Evolutionary conservation across 2,113 vertebrate genomes (phyloP), one percentile per base, ranked within the genome.

Genomic region (Numenius arquata): DNA sequence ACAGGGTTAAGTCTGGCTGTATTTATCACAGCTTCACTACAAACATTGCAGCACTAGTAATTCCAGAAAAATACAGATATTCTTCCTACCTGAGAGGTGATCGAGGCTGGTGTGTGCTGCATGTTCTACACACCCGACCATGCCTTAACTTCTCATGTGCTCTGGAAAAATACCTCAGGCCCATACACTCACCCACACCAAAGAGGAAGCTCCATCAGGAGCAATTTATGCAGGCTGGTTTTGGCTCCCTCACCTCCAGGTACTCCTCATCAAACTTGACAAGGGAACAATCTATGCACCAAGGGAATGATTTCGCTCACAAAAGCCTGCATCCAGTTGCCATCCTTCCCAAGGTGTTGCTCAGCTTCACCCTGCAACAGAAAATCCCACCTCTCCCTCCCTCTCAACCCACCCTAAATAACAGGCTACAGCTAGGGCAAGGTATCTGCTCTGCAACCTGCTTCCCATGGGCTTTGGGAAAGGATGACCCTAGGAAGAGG

Each of bases 81-180:
- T 59, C 10, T 74, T 85, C 71, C 27, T 82, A 90, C 90, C 53
- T 73, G 56, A 93, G 20, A 52, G 2, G 1, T 25, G 6, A 45
- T 9, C 0, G 0, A 70, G 27, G 23, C 22, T 5, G 1, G 20
- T 1, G 8, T 5, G 5, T 15, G 7, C 56, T 7, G 1, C 27
- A 7, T 2, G 2, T 50, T 26, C 78, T 34, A 3, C 4, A 8
- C 4, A 53, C 23, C 38, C 55, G 2, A 3, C 9, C 7, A 2
- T 2, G 1, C 11, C 25, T 41, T 27, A 15, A 5, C 48, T 3
- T 32, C 55, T 50, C 25, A 11, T 0, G 0, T 17, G 3, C 30
- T 8, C 56, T 16, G 1, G 13, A 79, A 52, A 38, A 25, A 14
- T 8, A 4, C 36, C 16, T 56, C 61, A 59, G 5, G 10, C 13